Conservation (phyloP, 2,888 invertebrate species). For the Aelia acuminata region DNA sequence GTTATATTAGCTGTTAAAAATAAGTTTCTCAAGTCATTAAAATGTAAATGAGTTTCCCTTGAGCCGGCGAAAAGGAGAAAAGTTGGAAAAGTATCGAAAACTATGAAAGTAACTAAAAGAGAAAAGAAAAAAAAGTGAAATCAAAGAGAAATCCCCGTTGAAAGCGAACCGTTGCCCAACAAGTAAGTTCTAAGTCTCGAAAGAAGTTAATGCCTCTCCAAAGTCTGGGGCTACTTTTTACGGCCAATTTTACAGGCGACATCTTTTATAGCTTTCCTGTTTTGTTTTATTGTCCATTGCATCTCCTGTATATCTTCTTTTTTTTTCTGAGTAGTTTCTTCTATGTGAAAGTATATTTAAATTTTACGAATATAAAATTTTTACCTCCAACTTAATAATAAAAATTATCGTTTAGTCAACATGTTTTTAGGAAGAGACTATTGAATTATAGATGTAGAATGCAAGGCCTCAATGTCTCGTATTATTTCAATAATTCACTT, state of each 20-base stretch:
- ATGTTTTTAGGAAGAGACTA: no score
- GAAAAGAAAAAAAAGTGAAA: background rate
- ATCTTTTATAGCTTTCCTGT: slow-evolving; percentile 34
- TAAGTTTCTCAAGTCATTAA: slow-evolving; percentile 6
- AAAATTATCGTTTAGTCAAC: no score
- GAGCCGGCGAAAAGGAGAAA: background rate
- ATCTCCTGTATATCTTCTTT: background rate
- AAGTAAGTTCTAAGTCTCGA: slow-evolving; percentile 4
- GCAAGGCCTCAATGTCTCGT: no score
- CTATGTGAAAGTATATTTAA: no score
- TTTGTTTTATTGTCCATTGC: background rate
- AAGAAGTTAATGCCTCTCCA: slow-evolving; percentile 27
- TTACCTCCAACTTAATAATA: no score
- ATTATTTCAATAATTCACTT: no score
- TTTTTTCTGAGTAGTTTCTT: background rate
- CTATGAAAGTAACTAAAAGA: slow-evolving; percentile 40
- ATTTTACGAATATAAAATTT: no score
- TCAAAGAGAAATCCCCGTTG: background rate
- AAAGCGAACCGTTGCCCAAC: background rate
- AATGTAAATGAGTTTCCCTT: background rate
- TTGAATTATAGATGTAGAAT: no score
- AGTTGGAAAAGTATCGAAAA: background rate
- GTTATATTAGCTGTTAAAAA: background rate
- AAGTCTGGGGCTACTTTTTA: background rate
- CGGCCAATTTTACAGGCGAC: slow-evolving; percentile 31